Evolutionary conservation across 2,888 invertebrate species (phyloP).

Genomic region (Elegia similella): DNA sequence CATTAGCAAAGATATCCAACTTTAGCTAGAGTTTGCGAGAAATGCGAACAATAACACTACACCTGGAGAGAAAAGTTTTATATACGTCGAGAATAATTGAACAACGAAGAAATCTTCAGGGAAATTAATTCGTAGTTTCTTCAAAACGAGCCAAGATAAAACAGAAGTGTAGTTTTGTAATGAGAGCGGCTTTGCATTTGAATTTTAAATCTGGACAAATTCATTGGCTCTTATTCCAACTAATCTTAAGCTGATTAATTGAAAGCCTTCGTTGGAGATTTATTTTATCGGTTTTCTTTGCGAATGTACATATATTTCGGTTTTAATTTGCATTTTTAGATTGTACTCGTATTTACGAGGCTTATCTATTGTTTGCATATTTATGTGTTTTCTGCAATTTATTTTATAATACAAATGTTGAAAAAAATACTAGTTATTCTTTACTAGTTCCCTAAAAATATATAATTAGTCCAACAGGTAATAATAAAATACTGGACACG

Average conservation of each 20-base stretch:
- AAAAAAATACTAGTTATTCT: too few species aligned
- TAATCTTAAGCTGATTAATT: slow-evolving; percentile 18
- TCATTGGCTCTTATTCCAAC: slow-evolving; percentile 16
- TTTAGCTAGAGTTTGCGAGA: slow-evolving; percentile 6
- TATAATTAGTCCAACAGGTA: too few species aligned
- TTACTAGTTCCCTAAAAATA: too few species aligned
- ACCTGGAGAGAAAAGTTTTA: slow-evolving; percentile 26
- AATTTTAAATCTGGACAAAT: slow-evolving; percentile 16
- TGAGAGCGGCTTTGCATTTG: slow-evolving; percentile 18
- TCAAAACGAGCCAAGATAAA: slow-evolving; percentile 26
- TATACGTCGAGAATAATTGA: slow-evolving; percentile 31
- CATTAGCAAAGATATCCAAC: slow-evolving; percentile 15
- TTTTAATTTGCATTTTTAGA: slow-evolving; percentile 1
- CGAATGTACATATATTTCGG: background rate
- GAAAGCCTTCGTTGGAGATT: slow-evolving; percentile 14
- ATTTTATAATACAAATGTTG: too few species aligned
- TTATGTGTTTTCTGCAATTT: background rate
- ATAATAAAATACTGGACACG: too few species aligned
- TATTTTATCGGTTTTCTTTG: slow-evolving; percentile 17
- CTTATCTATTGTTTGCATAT: background rate
- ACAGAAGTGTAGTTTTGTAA: slow-evolving; percentile 17
- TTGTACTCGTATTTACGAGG: background rate
- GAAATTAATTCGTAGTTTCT: slow-evolving; percentile 38
- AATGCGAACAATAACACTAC: slow-evolving; percentile 16
- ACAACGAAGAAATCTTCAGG: slow-evolving; percentile 37